Evolutionary conservation across 2,113 vertebrate species (phyloP), one percentile per base, ranked within the genome.

Genomic region (Ammodramus savannarum): DNA sequence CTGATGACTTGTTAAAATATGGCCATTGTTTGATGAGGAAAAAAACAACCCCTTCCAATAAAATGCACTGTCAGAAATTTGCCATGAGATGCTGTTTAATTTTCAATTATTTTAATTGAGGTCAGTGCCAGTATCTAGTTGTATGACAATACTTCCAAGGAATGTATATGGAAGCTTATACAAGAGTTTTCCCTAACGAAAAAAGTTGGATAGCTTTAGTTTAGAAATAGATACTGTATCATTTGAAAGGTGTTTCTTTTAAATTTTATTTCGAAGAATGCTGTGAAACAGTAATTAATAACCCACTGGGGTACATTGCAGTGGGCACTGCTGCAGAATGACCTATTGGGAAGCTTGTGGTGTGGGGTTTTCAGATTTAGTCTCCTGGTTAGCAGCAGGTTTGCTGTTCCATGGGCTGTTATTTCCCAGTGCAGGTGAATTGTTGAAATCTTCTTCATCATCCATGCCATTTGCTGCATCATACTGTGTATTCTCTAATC

Each of bases 401-500:
- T 99, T 99, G 98, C 98, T 99, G 98, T 97, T 98, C 99, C 99
- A 99, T 1, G 99, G 99, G 90, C 98, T 98, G 97, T 98, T 99
- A 98, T 99, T 99, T 92, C 98, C 99, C 97, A 99, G 98, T 83
- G 99, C 99, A 32, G 99, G 99, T 88, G 99, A 99, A 98, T 97
- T 98, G 98, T 98, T 99, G 98, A 99, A 99, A 98, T 99, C 99
- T 94, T 99, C 99, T 81, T 99, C 99, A 90, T 99, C 99, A 94
- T 99, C 99, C 98, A 99, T 98, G 96, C 99, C 99, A 93, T 99
- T 99, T 98, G 99, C 99, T 97, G 99, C 99, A 96, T 99, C 99
- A 81, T 99, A 99, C 96, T 99, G 99, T 80, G 99, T 99, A 97
- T 99, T 99, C 98, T 99, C 99, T 98, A 99, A 98, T 97, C 99